Percentiles rank a stretch among this genome's conserved stretches.
These are phyloP conservation scores for Amia ocellicauda DNA, from an alignment of 2,113 vertebrate genomes.

Conservation along the genomic window DNA sequence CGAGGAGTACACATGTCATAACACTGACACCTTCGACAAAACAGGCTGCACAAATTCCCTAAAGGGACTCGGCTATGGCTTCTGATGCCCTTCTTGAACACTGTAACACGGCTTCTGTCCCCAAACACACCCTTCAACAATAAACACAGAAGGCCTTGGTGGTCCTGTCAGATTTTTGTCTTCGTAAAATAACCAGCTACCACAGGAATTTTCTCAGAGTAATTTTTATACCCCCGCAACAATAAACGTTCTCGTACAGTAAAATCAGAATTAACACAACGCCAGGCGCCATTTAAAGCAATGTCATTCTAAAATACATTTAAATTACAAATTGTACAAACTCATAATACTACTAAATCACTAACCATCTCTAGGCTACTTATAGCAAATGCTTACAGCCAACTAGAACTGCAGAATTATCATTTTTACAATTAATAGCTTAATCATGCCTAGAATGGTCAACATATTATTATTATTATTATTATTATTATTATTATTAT, in stretches of 20 bases:
- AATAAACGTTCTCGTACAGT: not conserved
- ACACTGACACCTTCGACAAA: slow-evolving; percentile 72
- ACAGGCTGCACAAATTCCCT: slow-evolving; percentile 51
- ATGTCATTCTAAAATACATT: not conserved
- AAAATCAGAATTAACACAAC: not conserved
- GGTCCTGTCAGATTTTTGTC: slow-evolving; percentile 74
- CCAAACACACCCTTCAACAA: slow-evolving; percentile 71
- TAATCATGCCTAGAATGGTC: too few relatives aligned
- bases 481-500: too few relatives aligned
- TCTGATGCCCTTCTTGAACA: slow-evolving; percentile 53
- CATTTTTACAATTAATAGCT: too few relatives aligned
- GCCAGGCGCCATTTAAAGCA: not conserved
- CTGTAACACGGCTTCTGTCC: slow-evolving; percentile 50
- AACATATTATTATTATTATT: too few relatives aligned
- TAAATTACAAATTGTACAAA: not conserved
- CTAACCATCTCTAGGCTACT: too few relatives aligned
- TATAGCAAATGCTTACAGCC: too few relatives aligned
- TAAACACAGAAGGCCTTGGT: slow-evolving; percentile 77
- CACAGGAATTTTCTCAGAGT: slow-evolving; percentile 55
- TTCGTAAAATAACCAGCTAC: slow-evolving; percentile 69
- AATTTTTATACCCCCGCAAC: slow-evolving; percentile 36
- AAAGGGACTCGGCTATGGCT: slow-evolving; percentile 46
- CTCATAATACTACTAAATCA: too few relatives aligned
- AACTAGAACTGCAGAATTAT: too few relatives aligned
- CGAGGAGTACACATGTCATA: slow-evolving; percentile 81